phyloP scores from a whole-genome alignment of 2,888 invertebrate species.

The Sclerodermus sp. region DNA sequence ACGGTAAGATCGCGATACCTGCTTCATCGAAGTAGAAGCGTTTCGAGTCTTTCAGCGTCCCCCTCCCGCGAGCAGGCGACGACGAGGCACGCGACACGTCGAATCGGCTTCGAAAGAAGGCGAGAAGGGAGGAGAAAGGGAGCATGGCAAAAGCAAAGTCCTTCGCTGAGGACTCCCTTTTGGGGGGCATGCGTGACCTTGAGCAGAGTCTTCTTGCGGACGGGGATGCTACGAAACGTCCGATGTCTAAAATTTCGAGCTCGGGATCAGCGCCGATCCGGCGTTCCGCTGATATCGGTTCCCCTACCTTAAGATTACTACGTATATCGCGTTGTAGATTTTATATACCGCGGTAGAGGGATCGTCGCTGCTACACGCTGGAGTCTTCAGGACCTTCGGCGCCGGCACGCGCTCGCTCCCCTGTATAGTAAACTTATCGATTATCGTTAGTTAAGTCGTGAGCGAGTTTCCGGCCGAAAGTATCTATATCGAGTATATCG shows the following conservation, averaged over 20 bases:
- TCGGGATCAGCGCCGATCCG: slow-evolving; percentile 26
- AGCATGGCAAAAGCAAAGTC: too few species aligned
- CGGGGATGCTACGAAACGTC: not conserved
- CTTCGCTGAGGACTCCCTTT: too few species aligned
- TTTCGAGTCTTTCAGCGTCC: too few species aligned
- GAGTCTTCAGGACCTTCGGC: slow-evolving; percentile 1
- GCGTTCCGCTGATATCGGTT: slow-evolving; percentile 29
- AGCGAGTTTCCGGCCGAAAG: slow-evolving; percentile 29
- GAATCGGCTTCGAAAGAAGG: too few species aligned
- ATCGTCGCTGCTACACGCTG: slow-evolving; percentile 13
- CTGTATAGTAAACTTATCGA: slow-evolving; percentile 19
- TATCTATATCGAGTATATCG: slow-evolving; percentile 12
- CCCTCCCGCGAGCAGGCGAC: too few species aligned
- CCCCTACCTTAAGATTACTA: slow-evolving; percentile 25
- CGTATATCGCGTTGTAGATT: slow-evolving; percentile 37
- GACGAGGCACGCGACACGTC: too few species aligned
- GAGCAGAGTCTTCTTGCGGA: too few species aligned
- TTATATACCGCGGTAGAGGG: slow-evolving; percentile 37
- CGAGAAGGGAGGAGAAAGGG: too few species aligned
- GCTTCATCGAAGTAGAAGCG: too few species aligned
- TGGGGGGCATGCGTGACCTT: too few species aligned
- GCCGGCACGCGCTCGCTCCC: slow-evolving; percentile 22
- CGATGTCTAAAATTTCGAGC: slow-evolving; percentile 3
- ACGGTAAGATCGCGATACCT: too few species aligned
- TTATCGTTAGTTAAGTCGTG: slow-evolving; percentile 22